Conservation (phyloP, 2,113 vertebrate genomes). For the Myotis brandtii region DNA sequence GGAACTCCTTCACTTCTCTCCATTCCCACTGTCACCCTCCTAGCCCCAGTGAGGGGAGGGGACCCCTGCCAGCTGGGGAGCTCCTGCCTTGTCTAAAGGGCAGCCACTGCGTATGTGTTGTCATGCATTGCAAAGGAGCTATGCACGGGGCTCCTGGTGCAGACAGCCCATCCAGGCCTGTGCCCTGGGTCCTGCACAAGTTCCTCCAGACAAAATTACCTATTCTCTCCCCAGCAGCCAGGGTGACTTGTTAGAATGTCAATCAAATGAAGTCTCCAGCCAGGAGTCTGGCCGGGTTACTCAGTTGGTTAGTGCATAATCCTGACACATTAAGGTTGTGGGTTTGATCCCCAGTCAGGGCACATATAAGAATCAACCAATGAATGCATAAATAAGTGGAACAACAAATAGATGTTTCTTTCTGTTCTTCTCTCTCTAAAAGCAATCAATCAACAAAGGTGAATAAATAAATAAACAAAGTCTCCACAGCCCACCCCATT, state of each 20-base stretch:
- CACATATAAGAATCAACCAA: not conserved
- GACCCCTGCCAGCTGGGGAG: not conserved
- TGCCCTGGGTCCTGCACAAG: not conserved
- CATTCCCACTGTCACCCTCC: not conserved
- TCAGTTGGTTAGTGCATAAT: not conserved
- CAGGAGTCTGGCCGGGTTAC: too few relatives aligned
- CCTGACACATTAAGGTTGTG: not conserved
- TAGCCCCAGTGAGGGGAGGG: not conserved
- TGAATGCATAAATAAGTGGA: not conserved
- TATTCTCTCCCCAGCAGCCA: not conserved
- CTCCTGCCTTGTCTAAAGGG: not conserved
- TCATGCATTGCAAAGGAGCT: rapidly evolving
- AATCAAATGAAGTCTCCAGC: not conserved
- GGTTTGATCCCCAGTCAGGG: not conserved
- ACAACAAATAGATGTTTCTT: not conserved
- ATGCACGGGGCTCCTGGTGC: rapidly evolving
- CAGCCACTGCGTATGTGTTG: rapidly evolving
- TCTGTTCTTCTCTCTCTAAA: not conserved
- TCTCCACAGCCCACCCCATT: not conserved
- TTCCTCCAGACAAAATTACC: not conserved
- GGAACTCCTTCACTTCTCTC: not conserved
- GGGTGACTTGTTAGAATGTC: not conserved
- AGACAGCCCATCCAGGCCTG: rapidly evolving
- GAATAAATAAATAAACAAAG: not conserved
- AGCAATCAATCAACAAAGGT: not conserved